Evolutionary conservation across 2,888 invertebrate genomes (phyloP), one percentile per base, ranked within the genome.

Genomic region (Synergus japonicus): DNA sequence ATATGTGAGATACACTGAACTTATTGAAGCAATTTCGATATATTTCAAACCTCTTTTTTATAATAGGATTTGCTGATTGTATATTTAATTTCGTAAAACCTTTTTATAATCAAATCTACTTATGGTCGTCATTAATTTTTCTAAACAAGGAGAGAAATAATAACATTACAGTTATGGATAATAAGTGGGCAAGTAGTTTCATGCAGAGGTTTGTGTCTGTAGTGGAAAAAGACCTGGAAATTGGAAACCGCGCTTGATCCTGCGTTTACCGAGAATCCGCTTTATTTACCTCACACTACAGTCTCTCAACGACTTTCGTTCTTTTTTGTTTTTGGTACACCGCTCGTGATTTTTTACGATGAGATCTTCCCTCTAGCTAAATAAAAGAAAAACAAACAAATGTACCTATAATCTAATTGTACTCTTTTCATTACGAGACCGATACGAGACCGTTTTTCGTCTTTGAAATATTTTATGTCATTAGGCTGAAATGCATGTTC

Each of bases 191-290:
- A 69, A 69, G 69, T 69, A 69, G 29, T 8, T 0, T 29, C 69
- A 69, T 69, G 46, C 69, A 46, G 22, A 46, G 22, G 49, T 69
- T 49, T 69, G 44, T 69, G 29, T 9, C 13, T 54, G 54, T 29
- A 73, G 73, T 8, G 69, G 15, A 29, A 37, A 66, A 73, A 60
- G 22, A 5, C 60, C 54, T 73, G 73, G 73, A 49, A 73, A 73
- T 73, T 73, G 69, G 37, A 54, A 73, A 49, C 54, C 29, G 54
- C 49, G 54, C 54, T 73, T 73, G 49, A 73, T 73, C 54, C 41
- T 15, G 37, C 73, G 37, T 73, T 73, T 73, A 54, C 54, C 10
- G 15, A n/a, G 73, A 54, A 73, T 73, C 49, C 54, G 49, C 37
- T 73, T 73, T 73, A 54, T 73, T 73, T 54, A 54, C 54, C 49